Evolutionary conservation across 2,797 vertebrate genomes (phyloP).

Genomic region (Enteromius viviparus): DNA sequence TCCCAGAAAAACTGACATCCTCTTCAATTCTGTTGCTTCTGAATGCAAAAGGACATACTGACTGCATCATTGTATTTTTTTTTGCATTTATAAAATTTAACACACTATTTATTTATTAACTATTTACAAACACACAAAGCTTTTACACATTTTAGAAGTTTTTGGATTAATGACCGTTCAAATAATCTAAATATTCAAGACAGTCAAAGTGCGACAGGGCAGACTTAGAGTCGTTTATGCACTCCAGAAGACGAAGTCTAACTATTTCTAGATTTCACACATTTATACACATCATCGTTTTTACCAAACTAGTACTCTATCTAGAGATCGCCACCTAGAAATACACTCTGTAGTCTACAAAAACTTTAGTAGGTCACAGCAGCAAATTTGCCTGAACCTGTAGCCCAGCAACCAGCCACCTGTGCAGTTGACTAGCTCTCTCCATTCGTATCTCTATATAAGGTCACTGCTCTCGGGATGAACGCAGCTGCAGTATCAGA

Average conservation of each 20-base stretch:
- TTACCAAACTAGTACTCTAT: neutral
- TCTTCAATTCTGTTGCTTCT: neutral
- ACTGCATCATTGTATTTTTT: neutral
- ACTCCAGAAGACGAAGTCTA: neutral
- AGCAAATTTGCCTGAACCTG: conserved; percentile 36
- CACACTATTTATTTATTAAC: neutral
- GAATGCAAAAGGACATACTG: neutral
- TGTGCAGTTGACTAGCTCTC: conserved; percentile 33
- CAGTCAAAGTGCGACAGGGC: neutral
- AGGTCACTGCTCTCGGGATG: conserved; percentile 13
- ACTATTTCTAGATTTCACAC: conserved; percentile 12
- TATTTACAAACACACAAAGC: neutral
- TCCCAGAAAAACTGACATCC: neutral
- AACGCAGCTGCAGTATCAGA: conserved; percentile 13
- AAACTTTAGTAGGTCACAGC: conserved; percentile 10
- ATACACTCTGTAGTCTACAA: neutral
- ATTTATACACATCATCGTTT: neutral
- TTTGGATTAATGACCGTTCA: neutral
- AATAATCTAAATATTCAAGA: neutral
- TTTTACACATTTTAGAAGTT: neutral
- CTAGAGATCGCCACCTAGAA: neutral
- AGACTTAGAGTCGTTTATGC: neutral
- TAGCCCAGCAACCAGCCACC: conserved; percentile 46
- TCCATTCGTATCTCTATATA: conserved; percentile 25
- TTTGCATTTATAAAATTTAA: neutral